Base-by-base conservation (phyloP, 1,140 invertebrate species). In the Drosophila seguyi region DNA sequence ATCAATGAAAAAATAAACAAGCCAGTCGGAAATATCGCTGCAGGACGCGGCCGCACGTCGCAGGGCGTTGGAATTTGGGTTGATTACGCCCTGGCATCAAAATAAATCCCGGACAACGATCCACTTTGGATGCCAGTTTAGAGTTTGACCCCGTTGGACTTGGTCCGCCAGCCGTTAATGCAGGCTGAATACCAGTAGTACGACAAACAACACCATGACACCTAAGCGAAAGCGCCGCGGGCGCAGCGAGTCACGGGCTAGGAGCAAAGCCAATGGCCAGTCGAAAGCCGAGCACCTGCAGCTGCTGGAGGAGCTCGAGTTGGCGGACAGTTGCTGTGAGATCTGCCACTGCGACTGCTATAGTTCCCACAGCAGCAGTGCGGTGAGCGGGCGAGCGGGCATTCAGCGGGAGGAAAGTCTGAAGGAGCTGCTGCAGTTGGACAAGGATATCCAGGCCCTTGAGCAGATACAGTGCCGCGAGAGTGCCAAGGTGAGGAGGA, bases 281-380 rank as follows among this genome's bases (percentile, higher is more conserved):
- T 36, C 56, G 36, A 34, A 65, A 18, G 86, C 72, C 31, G 67
- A 91, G 48, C 91, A 92, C 39, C 52, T 79, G 16, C 69, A 75
- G 39, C 67, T 90, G 41, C 67, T 92, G 11, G 71, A 75, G n/a
- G 53, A 75, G 44, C 47, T 92, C 62, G 91, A 86, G n/a, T 69
- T 92, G 45, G 57, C 48, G 14, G 79, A 90, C 42, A 92, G 82
- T 62, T 92, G 91, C 53, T 92, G 91, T 52, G 88, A 91, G 22
- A 91, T 92, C 55, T 92, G 91, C 42, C 91, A 92, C 55, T 92
- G 91, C 56, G 91, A 92, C 63, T 92, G 91, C 34, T 92, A 92
- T 45, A 91, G 82, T 48, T 87, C 91, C 25, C 91, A 92, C 61
- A 80, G 85, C 42, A 84, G 90, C 71, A 45, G 71, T 41, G 71